A percentile compares a stretch with the other conserved stretches of the same genome.
phyloP scores from a whole-genome alignment of 2,888 invertebrate genomes.

The Meghimatium bilineatum region DNA sequence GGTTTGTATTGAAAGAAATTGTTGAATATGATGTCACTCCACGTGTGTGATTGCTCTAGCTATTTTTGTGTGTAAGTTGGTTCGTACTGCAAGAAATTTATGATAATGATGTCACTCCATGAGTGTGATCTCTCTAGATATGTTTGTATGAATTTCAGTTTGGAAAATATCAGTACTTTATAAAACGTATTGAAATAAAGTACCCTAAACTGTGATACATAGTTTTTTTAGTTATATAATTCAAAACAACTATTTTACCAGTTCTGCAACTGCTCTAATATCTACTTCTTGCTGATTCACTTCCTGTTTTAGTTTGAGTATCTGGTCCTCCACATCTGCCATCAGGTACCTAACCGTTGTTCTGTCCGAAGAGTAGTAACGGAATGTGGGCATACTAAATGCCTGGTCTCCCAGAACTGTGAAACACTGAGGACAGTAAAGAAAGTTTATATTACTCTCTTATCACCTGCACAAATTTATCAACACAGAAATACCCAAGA shows the following conservation, averaged over 20 bases:
- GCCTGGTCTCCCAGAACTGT: constrained; percentile 72
- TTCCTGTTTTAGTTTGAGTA: constrained; percentile 56
- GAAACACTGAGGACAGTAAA: constrained; percentile 64
- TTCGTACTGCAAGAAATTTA: too few species aligned
- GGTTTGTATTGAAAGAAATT: too few species aligned
- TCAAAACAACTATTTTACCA: not conserved
- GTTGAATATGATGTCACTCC: too few species aligned
- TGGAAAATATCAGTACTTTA: too few species aligned
- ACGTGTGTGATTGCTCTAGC: too few species aligned
- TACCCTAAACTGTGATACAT: too few species aligned
- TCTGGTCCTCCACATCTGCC: constrained; percentile 71
- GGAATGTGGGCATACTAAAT: constrained; percentile 68
- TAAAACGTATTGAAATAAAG: too few species aligned
- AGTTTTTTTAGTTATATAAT: too few species aligned
- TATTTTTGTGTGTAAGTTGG: too few species aligned
- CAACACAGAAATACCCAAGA: not conserved
- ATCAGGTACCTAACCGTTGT: constrained; percentile 67
- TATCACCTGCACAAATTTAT: not conserved
- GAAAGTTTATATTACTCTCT: not conserved
- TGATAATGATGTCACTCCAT: too few species aligned
- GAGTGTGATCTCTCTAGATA: too few species aligned
- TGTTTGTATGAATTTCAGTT: too few species aligned
- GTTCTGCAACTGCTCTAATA: constrained; percentile 20
- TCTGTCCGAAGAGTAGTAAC: constrained; percentile 70
- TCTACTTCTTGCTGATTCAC: constrained; percentile 42